Base-by-base conservation (phyloP, 37 sponge, comb jelly and placozoan species). In the Aplysina aerophoba region DNA sequence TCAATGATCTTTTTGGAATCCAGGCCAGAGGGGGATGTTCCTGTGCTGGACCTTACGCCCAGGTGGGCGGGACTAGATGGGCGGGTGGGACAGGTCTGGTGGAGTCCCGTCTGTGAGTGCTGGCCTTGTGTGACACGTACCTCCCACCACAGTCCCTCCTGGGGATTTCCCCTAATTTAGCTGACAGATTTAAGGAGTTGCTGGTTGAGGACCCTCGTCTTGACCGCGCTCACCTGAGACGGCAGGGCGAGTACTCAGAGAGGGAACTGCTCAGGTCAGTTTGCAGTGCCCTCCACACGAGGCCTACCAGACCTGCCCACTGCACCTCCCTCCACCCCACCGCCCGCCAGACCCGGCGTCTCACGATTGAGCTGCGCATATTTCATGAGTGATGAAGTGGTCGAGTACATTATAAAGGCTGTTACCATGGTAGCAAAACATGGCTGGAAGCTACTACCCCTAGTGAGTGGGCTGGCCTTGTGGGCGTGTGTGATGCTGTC, bases 11-110 rank as follows among this genome's bases (percentile, higher is more conserved):
- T 81, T 97, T 94, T 86, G 97, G 97, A 0, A 90, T 97, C 41
- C 97, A 97, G 44, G 77, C 91, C 36, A 79, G 97, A 39, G 97
- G 97, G 15, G 97, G 97, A 13, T 97, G 97, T 57, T 86, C 91
- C 15, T 97, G 97, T 90, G 94, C 97, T 36, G 97, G 97, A 37
- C 95, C 95, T 34, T 95, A 95, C 87, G 92, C 90, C 15, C 92
- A 92, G 90, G 95, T 95, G 53, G 38, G 57, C 25, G 35, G 36
- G 41, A 19, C 27, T 22, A n/a, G n/a, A n/a, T n/a, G n/a, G n/a
- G n/a, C n/a, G n/a, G n/a, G n/a, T n/a, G n/a, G n/a, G n/a, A n/a
- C 8, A 8, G 50, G 25, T 5, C 65, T 63, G 65, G 4, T 3
- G 30, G 65, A 63, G 27, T 3, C n/a, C n/a, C n/a, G 30, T 12